phyloP scores from a whole-genome alignment of 2,797 vertebrate genomes.

The Tapirus indicus region DNA sequence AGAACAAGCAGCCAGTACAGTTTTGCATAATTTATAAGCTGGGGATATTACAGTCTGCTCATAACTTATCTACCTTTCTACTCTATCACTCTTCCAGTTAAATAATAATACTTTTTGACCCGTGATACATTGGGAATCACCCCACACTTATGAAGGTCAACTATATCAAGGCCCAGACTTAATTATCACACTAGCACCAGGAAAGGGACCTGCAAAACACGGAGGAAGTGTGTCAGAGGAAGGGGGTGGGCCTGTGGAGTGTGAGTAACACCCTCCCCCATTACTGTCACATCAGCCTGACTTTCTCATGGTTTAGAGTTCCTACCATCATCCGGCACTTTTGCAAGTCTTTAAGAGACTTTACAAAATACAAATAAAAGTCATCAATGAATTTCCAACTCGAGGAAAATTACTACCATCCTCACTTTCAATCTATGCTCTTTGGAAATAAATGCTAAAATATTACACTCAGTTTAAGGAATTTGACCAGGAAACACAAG shows the following conservation, averaged over 20 bases:
- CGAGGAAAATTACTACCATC: not conserved
- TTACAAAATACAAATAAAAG: constrained; percentile 3
- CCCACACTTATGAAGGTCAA: not conserved
- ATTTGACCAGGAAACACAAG: not conserved
- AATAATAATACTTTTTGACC: not conserved
- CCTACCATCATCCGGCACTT: not conserved
- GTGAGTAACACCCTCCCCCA: not conserved
- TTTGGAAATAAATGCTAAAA: not conserved
- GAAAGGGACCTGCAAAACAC: not conserved
- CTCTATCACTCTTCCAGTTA: not conserved
- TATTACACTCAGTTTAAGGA: not conserved
- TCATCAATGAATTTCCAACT: not conserved
- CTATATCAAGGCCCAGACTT: not conserved
- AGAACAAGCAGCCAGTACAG: not conserved
- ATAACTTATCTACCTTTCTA: not conserved
- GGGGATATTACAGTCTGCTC: not conserved
- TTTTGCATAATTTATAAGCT: not conserved
- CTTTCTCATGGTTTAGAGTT: not conserved
- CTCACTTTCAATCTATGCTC: not conserved
- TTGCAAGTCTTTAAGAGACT: not conserved
- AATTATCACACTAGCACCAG: not conserved
- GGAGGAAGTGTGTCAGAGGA: not conserved
- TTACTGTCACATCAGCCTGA: fast-evolving
- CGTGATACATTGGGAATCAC: not conserved
- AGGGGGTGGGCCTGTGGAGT: not conserved